Conservation (phyloP, 92 coral and sea anemone genomes). For the Porites evermanni region DNA sequence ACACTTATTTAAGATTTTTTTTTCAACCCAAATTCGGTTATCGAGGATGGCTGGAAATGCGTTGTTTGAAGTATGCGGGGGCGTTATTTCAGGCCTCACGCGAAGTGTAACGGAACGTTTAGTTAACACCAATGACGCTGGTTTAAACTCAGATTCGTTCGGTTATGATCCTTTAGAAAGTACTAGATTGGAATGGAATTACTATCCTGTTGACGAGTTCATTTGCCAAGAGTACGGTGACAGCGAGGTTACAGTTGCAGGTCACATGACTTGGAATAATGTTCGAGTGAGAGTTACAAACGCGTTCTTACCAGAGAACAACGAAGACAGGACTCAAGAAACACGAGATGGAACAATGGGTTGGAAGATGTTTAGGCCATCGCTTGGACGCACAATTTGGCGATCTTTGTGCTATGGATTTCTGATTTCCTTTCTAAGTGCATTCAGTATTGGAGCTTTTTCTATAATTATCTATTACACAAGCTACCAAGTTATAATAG, state of each 20-base stretch:
- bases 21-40: no score
- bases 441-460: neutral
- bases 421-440: neutral
- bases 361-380: constrained; percentile 4
- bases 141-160: neutral
- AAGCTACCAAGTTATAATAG: neutral
- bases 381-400: neutral
- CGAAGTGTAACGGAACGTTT: neutral
- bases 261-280: neutral
- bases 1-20: no score
- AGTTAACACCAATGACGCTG: neutral
- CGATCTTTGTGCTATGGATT: neutral
- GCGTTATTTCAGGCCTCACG: no score
- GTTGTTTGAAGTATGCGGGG: no score
- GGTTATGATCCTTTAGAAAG: neutral
- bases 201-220: neutral
- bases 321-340: neutral
- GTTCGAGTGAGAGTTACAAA: neutral
- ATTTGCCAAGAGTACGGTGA: constrained; percentile 18
- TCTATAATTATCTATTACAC: neutral
- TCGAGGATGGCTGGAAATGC: no score
- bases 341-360: constrained; percentile 1
- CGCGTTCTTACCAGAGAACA: neutral
- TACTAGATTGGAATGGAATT: constrained; percentile 6
- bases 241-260: neutral